Conservation (phyloP, 1,140 invertebrate species). For the Lepidostoma basale region DNA sequence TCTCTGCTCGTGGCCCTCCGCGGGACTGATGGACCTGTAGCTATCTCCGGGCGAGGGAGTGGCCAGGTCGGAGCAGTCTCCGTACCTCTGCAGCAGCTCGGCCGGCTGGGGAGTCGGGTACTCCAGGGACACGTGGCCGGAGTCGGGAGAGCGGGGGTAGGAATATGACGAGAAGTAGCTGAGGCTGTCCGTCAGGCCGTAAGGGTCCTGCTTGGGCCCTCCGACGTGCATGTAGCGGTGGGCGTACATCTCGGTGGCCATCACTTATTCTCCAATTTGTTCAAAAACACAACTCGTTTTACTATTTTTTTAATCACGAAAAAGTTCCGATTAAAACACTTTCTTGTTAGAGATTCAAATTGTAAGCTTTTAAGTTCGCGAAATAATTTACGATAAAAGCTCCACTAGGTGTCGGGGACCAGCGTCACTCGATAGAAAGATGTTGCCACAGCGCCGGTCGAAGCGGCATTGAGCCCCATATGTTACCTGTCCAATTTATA, state of each 20-base stretch:
- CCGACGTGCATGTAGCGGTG: conserved; percentile 53
- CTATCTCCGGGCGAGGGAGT: conserved; percentile 43
- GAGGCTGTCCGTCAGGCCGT: conserved; percentile 52
- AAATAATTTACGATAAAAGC: conserved; percentile 22
- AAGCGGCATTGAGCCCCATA: conserved; percentile 36
- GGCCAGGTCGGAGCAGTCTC: conserved; percentile 43
- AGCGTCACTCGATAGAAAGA: conserved; percentile 3
- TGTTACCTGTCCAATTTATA: conserved; percentile 42
- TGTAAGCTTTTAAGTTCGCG: conserved; percentile 15
- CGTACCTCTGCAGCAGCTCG: conserved; percentile 51
- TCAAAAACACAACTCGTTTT: neutral
- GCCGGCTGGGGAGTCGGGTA: conserved; percentile 54
- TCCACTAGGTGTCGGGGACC: neutral
- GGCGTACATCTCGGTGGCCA: conserved; percentile 60
- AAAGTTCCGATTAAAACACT: neutral
- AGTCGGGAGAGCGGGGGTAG: conserved; percentile 60
- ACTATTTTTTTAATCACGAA: neutral
- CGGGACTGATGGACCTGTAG: conserved; percentile 42
- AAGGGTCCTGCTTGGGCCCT: conserved; percentile 55
- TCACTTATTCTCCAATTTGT: conserved; percentile 34
- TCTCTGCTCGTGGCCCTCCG: conserved; percentile 26
- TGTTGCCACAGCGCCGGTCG: conserved; percentile 35
- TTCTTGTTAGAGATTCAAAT: neutral
- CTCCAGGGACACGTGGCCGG: conserved; percentile 57
- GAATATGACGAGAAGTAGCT: conserved; percentile 45